Evolutionary conservation across 2,888 invertebrate genomes (phyloP).

Genomic region (Oligia strigilis): DNA sequence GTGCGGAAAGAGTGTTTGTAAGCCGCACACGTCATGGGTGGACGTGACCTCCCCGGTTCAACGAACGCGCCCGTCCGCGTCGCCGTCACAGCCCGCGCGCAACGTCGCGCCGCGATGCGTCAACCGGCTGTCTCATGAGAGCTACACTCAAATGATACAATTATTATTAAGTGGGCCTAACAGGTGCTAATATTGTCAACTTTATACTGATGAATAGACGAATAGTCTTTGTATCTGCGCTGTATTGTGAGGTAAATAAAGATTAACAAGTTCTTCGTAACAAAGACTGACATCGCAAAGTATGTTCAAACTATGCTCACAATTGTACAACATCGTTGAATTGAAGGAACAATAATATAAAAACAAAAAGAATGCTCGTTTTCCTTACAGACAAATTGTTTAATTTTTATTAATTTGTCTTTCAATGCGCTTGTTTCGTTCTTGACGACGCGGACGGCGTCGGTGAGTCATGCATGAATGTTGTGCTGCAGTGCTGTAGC

Average conservation of each 20-base stretch:
- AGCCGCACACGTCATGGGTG: conserved; percentile 83
- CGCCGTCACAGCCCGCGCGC: conserved; percentile 81
- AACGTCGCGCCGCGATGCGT: conserved; percentile 80
- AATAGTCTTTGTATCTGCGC: neutral
- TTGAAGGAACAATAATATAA: conserved; percentile 38
- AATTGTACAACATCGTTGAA: conserved; percentile 38
- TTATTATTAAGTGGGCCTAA: conserved; percentile 53
- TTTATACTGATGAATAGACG: conserved; percentile 6
- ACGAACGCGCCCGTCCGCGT: conserved; percentile 84
- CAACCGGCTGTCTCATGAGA: conserved; percentile 75
- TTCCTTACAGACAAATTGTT: conserved; percentile 63
- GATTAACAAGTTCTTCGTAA: conserved; percentile 10
- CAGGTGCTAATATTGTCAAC: conserved; percentile 56
- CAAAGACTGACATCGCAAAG: conserved; percentile 28
- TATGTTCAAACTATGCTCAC: conserved; percentile 26
- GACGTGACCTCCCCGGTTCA: conserved; percentile 90
- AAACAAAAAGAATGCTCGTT: conserved; percentile 42
- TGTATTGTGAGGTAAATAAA: neutral
- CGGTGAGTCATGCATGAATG: conserved; percentile 60
- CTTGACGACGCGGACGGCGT: conserved; percentile 25
- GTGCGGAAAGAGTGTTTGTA: conserved; percentile 77
- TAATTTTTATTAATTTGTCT: conserved; percentile 64
- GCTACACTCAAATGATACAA: conserved; percentile 65
- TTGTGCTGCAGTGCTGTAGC: conserved; percentile 47
- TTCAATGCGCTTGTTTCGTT: conserved; percentile 52